phyloP scores from a whole-genome alignment of 1,140 invertebrate genomes.

The Drosophila equinoxialis region DNA sequence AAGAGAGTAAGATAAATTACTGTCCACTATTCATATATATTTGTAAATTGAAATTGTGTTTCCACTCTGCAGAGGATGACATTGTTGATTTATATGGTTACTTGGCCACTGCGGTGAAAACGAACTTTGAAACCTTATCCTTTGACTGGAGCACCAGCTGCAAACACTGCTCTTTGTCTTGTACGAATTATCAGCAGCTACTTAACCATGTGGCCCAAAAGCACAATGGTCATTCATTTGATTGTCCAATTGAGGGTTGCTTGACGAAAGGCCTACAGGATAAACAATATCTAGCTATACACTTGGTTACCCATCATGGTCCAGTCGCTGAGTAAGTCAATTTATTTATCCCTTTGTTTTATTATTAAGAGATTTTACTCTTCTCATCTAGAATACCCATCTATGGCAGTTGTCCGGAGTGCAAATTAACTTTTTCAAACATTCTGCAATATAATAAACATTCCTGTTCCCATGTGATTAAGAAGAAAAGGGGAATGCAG shows the following conservation, averaged over 20 bases:
- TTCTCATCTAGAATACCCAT: constrained; percentile 58
- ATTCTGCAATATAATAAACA: constrained; percentile 75
- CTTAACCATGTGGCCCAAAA: constrained; percentile 43
- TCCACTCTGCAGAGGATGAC: constrained; percentile 42
- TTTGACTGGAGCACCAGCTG: constrained; percentile 60
- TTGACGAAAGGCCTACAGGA: constrained; percentile 25
- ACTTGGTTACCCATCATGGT: constrained; percentile 67
- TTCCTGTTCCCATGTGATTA: constrained; percentile 69
- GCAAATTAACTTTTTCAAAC: constrained; percentile 70
- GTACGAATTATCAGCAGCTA: constrained; percentile 46
- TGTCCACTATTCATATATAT: no score
- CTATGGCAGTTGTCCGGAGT: constrained; percentile 72
- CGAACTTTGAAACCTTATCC: constrained; percentile 60
- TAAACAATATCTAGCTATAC: constrained; percentile 54
- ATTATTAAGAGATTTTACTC: background rate
- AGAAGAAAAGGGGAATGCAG: constrained; percentile 52
- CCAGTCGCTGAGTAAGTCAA: constrained; percentile 63
- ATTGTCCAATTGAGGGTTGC: constrained; percentile 62
- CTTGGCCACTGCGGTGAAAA: constrained; percentile 57
- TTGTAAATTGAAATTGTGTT: background rate
- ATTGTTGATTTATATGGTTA: constrained; percentile 59
- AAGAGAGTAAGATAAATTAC: constrained; percentile 40
- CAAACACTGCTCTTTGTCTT: constrained; percentile 57
- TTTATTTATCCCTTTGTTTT: no score
- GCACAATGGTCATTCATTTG: constrained; percentile 35